phyloP scores from a whole-genome alignment of 2,888 invertebrate genomes.

The Epinotia demarniana region DNA sequence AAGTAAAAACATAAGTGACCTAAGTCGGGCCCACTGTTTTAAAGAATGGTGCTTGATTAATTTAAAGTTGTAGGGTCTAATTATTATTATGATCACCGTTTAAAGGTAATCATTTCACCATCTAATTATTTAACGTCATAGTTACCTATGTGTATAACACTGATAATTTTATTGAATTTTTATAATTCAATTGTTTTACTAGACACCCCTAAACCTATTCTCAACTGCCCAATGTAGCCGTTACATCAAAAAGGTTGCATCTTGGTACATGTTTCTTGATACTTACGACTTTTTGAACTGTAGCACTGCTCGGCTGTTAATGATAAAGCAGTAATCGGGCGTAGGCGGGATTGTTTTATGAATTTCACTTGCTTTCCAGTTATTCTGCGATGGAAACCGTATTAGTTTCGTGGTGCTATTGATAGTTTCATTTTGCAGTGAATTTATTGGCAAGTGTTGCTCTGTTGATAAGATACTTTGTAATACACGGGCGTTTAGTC shows the following conservation, averaged over 20 bases:
- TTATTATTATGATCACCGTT: no score
- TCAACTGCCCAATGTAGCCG: constrained; percentile 15
- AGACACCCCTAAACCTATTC: constrained; percentile 32
- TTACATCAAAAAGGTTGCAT: background rate
- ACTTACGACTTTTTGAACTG: background rate
- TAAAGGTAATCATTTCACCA: no score
- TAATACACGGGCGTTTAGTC: constrained; percentile 24
- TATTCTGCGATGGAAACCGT: constrained; percentile 38
- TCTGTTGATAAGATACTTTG: constrained; percentile 30
- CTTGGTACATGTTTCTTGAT: background rate
- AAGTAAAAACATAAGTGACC: no score
- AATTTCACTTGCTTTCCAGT: constrained; percentile 44
- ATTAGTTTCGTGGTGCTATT: constrained; percentile 38
- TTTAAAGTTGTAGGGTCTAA: no score
- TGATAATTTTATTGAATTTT: background rate
- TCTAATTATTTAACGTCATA: no score
- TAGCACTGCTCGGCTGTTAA: constrained; percentile 18
- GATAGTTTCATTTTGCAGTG: constrained; percentile 25
- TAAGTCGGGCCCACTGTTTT: no score
- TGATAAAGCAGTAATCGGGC: constrained; percentile 39
- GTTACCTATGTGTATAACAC: no score
- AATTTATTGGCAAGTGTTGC: constrained; percentile 23
- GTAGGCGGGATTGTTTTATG: constrained; percentile 45
- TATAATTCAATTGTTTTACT: background rate
- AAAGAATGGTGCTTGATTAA: no score